These are phyloP conservation scores for Haemorhous mexicanus DNA, from an alignment of 2,113 vertebrate species.

Conservation along the genomic window DNA sequence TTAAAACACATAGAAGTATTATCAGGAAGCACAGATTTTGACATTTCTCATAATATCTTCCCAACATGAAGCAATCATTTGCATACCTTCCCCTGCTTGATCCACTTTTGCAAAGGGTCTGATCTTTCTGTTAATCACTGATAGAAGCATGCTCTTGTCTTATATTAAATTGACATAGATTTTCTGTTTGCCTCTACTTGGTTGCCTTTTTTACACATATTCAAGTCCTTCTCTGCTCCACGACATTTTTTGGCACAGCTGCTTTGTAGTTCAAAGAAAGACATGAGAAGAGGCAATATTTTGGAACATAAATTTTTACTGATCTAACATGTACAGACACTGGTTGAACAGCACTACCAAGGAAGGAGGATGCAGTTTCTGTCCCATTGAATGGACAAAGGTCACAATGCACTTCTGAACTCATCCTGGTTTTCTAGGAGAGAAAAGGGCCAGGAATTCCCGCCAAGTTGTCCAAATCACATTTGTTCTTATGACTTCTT, in stretches of 20 bases:
- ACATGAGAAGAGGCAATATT: neutral
- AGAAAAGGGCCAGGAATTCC: neutral
- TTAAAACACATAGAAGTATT: neutral
- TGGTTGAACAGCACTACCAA: neutral
- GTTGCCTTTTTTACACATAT: neutral
- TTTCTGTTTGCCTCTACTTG: neutral
- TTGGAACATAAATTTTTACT: constrained; percentile 6
- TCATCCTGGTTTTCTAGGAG: neutral
- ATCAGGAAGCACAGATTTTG: neutral
- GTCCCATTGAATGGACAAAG: neutral
- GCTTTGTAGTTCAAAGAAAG: neutral
- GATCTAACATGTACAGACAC: neutral
- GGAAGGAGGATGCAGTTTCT: neutral
- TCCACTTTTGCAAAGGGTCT: neutral
- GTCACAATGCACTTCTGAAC: neutral
- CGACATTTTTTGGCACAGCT: neutral
- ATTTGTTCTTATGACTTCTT: neutral
- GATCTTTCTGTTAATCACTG: neutral
- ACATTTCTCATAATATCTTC: neutral
- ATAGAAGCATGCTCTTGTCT: neutral
- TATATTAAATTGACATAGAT: neutral
- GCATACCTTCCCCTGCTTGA: neutral
- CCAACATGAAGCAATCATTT: neutral
- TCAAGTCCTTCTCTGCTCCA: neutral
- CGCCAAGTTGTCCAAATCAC: neutral